Evolutionary conservation across 2,113 vertebrate species (phyloP).

Genomic region (Calyptommatus sinebrachiatus): DNA sequence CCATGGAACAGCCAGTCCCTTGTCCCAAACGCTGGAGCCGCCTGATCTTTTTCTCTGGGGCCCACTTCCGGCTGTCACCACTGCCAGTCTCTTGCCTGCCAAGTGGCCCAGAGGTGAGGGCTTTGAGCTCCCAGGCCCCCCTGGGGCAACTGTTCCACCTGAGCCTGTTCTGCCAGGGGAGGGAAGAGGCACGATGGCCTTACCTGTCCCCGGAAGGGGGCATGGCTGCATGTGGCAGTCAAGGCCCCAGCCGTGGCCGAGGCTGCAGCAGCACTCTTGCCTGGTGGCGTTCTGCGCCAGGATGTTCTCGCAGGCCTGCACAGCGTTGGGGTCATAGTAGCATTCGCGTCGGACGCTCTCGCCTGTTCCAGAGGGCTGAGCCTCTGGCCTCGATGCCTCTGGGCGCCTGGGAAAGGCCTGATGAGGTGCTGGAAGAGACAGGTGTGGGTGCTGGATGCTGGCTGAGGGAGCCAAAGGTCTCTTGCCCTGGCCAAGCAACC

Average conservation of each 20-base stretch:
- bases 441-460: not conserved
- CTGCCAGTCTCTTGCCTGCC: too few relatives aligned
- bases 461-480: not conserved
- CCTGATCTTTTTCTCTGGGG: too few relatives aligned
- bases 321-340: constrained; percentile 67
- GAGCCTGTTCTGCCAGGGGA: not conserved
- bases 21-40: too few relatives aligned
- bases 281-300: constrained; percentile 77
- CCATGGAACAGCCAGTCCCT: too few relatives aligned
- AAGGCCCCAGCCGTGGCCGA: constrained; percentile 83
- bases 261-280: constrained; percentile 88
- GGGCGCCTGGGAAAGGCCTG: constrained; percentile 34
- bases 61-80: too few relatives aligned
- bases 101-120: too few relatives aligned
- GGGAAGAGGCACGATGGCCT: not conserved
- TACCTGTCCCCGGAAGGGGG: constrained; percentile 62
- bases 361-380: not conserved
- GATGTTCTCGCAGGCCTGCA: constrained; percentile 73
- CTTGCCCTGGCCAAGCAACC: not conserved
- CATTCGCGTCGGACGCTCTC: constrained; percentile 74
- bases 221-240: constrained; percentile 78
- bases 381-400: constrained; percentile 15
- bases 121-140: not conserved
- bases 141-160: too few relatives aligned
- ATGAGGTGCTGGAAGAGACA: not conserved